These are phyloP conservation scores for Mixornis gularis DNA, from an alignment of 2,113 vertebrate genomes.

Conservation along the genomic window DNA sequence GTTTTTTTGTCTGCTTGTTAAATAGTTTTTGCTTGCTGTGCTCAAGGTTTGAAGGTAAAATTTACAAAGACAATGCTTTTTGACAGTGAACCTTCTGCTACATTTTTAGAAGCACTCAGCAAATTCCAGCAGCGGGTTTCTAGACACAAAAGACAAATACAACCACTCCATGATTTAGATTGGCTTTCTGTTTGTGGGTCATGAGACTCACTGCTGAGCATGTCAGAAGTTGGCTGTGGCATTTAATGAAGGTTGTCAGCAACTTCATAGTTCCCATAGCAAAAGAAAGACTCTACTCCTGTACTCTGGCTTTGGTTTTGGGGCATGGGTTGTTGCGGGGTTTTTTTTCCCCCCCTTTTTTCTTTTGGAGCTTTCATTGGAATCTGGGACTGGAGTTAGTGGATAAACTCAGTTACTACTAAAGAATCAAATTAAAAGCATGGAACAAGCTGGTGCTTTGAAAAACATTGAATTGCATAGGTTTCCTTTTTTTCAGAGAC, in stretches of 20 bases:
- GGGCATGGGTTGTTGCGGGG: fast-evolving
- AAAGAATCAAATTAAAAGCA: constrained; percentile 3
- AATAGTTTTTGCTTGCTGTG: background rate
- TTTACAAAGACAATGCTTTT: constrained; percentile 6
- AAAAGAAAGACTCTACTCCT: background rate
- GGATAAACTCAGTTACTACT: background rate
- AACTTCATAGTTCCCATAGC: constrained; percentile 4
- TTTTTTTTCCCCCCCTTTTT: background rate
- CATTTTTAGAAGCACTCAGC: constrained; percentile 45
- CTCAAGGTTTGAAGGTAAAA: constrained; percentile 26
- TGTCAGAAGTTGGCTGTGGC: constrained; percentile 1
- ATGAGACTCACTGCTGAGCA: background rate
- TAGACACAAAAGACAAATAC: constrained; percentile 19
- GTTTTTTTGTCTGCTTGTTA: background rate
- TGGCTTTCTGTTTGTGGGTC: background rate
- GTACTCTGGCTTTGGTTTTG: background rate
- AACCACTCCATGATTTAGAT: constrained; percentile 13
- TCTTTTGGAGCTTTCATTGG: background rate
- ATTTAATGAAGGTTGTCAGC: constrained; percentile 33
- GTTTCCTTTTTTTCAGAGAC: background rate
- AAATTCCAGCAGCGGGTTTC: constrained; percentile 5
- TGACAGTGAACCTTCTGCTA: constrained; percentile 1
- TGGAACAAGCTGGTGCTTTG: background rate
- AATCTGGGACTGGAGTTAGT: background rate
- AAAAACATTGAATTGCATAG: background rate